Evolutionary conservation across 2,113 vertebrate species (phyloP).

Genomic region (Willisornis vidua): DNA sequence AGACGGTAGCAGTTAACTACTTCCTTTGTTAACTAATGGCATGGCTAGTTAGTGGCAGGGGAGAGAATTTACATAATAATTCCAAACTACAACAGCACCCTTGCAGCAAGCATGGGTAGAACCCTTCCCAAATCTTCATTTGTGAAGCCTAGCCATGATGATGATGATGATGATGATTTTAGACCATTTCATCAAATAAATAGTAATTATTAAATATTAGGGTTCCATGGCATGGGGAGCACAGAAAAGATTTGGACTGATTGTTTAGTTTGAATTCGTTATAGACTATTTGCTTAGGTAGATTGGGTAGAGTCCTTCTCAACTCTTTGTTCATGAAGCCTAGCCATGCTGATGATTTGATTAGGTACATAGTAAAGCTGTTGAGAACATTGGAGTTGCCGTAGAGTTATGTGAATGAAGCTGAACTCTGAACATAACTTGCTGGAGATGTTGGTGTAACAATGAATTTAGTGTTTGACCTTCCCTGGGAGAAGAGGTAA

Average conservation of each 20-base stretch:
- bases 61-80: no score
- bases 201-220: not conserved
- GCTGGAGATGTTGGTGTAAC: not conserved
- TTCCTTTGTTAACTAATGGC: no score
- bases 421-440: not conserved
- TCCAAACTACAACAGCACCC: no score
- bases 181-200: not conserved
- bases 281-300: not conserved
- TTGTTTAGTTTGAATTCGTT: not conserved
- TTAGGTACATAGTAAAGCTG: not conserved
- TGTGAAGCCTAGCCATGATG: no score
- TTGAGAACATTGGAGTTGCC: not conserved
- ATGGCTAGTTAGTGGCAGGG: no score
- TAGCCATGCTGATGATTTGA: no score
- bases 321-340: no score
- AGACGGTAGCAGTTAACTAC: no score
- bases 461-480: not conserved
- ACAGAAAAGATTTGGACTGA: not conserved
- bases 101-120: no score
- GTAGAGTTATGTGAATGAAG: not conserved
- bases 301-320: no score
- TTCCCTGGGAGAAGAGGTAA: not conserved
- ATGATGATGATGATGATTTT: not conserved
- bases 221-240: not conserved
- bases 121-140: no score